Evolutionary conservation across 2,888 invertebrate species (phyloP), one percentile per base, ranked within the genome.

Genomic region (Eumacrocentrus americanus): DNA sequence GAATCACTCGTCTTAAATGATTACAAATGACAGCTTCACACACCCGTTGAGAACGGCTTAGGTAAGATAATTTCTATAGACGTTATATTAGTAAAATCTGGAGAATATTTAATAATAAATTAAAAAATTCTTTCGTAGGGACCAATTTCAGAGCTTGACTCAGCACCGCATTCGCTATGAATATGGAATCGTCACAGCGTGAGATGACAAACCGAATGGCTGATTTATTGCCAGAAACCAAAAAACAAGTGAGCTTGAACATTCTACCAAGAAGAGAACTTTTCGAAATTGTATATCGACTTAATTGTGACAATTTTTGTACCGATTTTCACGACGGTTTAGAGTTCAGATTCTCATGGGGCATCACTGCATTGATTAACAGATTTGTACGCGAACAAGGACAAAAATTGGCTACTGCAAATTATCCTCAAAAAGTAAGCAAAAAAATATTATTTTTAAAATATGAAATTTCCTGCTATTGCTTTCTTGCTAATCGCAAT

Each of bases 261-360:
- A 76, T 82, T 63, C 63, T 81, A n/a, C 80, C 91, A n/a, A 87
- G 94, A 72, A 85, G 92, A 71, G 94, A 95, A 76, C 94, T 94
- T 6, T 95, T 96, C 81, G 94, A 95, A 82, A 93, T 95, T 78
- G 84, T 95, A 1, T 95, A 95, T 82, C 87, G 94, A 42, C 85
- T 98, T 53, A 97, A 98, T 84, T 98, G 98, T 83, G 95, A 97
- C 82, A 97, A 98, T 84, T 86, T 98, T 38, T 98, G 98, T 82
- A 92, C 95, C 0, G 96, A 98, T 83, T 98, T 98, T 82, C 90
- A 91, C 70, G 98, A 98, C 83, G 95, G 98, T 83, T 86, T 99
- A 48, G 91, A 96, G 70, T 99, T 99, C 78, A 88, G 93, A 76
- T 97, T 97, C 81, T 94, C 95, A 0, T 94, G 96, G 89, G 96